Conservation (phyloP, 2,888 invertebrate species). For the Drosophila meridiana region DNA sequence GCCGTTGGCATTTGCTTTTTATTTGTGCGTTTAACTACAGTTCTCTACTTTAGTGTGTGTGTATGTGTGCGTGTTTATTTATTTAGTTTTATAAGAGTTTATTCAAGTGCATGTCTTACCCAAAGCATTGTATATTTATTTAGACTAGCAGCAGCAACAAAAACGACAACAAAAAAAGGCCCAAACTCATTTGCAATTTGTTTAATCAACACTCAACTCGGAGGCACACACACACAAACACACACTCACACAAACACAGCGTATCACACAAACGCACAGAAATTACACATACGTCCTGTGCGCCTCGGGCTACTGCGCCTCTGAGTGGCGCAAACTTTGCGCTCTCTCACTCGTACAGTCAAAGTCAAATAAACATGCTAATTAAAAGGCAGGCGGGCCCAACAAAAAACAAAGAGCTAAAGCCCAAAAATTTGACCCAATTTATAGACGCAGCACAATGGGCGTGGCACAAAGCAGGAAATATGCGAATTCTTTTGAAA, state of each 20-base stretch:
- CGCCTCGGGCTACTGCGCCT: conserved; percentile 18
- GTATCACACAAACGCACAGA: conserved; percentile 54
- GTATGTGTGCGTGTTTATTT: conserved; percentile 49
- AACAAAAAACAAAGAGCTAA: conserved; percentile 15
- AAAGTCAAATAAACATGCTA: conserved; percentile 78
- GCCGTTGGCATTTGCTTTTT: conserved; percentile 47
- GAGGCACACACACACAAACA: conserved; percentile 46
- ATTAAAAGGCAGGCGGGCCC: conserved; percentile 65
- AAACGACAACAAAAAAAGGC: conserved; percentile 44
- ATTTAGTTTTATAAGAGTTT: conserved; percentile 77
- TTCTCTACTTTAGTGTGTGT: conserved; percentile 20
- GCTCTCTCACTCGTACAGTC: conserved; percentile 35
- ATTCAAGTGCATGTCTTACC: conserved; percentile 74
- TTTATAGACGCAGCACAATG: conserved; percentile 47
- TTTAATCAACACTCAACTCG: conserved; percentile 75
- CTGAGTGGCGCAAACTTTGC: conserved; percentile 45
- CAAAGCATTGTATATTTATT: conserved; percentile 68
- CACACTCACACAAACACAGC: conserved; percentile 32
- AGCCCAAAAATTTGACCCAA: conserved; percentile 65
- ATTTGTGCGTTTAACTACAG: conserved; percentile 66
- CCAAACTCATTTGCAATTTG: conserved; percentile 78
- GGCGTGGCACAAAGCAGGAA: background rate
- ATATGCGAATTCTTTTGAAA: background rate
- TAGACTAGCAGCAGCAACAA: conserved; percentile 42
- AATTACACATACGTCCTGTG: conserved; percentile 39